Conservation (phyloP, 2,888 invertebrate genomes). For the Acronicta alni region DNA sequence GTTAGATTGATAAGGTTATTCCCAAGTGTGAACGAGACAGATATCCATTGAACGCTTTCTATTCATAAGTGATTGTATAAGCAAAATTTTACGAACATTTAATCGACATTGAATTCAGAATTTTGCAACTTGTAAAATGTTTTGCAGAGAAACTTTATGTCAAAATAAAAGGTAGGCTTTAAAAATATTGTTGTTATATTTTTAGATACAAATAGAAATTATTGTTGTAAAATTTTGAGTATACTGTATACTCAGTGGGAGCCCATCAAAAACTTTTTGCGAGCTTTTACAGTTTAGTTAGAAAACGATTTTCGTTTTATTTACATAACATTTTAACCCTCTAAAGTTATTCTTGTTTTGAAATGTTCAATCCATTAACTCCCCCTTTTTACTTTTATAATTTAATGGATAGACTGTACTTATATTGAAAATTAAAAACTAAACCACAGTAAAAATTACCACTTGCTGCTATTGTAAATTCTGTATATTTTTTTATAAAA, state of each 20-base stretch:
- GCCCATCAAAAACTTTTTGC: constrained; percentile 81
- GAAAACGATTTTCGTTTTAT: constrained; percentile 79
- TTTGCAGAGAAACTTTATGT: not conserved
- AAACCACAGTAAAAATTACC: constrained; percentile 18
- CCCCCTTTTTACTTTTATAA: constrained; percentile 52
- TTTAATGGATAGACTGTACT: constrained; percentile 20
- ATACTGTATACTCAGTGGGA: constrained; percentile 67
- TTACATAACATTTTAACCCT: constrained; percentile 79
- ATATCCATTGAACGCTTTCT: constrained; percentile 83
- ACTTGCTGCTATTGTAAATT: not conserved
- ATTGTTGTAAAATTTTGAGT: constrained; percentile 58
- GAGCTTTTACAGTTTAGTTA: constrained; percentile 77
- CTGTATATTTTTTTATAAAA: not conserved
- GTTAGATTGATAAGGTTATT: constrained; percentile 89
- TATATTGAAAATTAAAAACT: constrained; percentile 8
- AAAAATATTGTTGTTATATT: not conserved
- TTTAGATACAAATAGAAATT: constrained; percentile 5
- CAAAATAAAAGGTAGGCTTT: not conserved
- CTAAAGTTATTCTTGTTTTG: constrained; percentile 73
- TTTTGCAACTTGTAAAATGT: constrained; percentile 12
- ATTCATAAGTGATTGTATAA: constrained; percentile 81
- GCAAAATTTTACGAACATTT: constrained; percentile 62
- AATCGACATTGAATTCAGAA: constrained; percentile 40
- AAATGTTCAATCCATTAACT: constrained; percentile 77
- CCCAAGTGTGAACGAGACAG: constrained; percentile 88